Base-by-base conservation (phyloP, 2,888 invertebrate species). In the Drosophila mayaguana region DNA sequence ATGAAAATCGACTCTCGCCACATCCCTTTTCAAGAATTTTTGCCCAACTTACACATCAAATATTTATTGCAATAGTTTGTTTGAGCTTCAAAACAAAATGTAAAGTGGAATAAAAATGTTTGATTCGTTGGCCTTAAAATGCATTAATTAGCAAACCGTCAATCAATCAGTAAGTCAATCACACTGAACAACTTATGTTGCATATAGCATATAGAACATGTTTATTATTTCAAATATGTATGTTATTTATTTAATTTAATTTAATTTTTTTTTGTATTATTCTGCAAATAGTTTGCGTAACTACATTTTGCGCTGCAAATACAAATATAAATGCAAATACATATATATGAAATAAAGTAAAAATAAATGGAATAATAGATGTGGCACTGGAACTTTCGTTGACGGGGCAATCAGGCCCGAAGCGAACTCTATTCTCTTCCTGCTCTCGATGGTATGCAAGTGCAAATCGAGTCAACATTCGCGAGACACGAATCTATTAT, bases 401-500 rank as follows among this genome's bases (percentile, higher is more conserved):
- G 74, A 43, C 43, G 48, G 36, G 61, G 43, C 75, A 75, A 78
- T 78, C 75, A 67, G 53, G 55, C 59, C 66, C 64, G 48, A 75
- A 62, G 28, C 63, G 42, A 50, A 28, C n/a, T 43, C 25, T 14
- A 62, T 74, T 70, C 56, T 54, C 42, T 3, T 1, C 8, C 48
- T n/a, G 32, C 3, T 18, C 48, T 32, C 48, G 12, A 18, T 55
- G 14, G 45, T 42, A 22, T 38, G 18, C 66, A 72, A 80, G 78
- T 78, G 85, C 72, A 85, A 82, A 82, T 78, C 77, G 83, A 81
- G 76, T 69, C 72, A 75, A 68, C 63, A 57, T 68, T 77, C 78
- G 69, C 65, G 68, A 64, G 53, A 59, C 68, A 72, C 75, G 38
- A 75, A 68, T 78, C 72, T 78, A 78, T 80, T 84, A 80, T 80